A percentile compares a stretch with the other conserved stretches of the same genome.
These are phyloP conservation scores for Pachymerium ferrugineum DNA, from an alignment of 2,888 invertebrate species.

Conservation along the genomic window DNA sequence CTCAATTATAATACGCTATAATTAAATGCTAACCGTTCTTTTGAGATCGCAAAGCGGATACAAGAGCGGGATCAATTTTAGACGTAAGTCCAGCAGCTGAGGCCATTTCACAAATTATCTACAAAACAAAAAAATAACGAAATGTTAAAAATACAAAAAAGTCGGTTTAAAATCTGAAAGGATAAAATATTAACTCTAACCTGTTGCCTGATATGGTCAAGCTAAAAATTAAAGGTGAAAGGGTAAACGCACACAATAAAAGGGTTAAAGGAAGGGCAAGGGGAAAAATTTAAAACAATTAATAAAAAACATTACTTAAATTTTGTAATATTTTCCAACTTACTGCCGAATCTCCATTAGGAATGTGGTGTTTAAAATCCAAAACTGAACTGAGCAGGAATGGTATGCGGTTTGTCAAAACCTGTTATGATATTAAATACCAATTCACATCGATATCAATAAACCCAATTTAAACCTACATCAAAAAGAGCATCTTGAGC, in stretches of 20 bases:
- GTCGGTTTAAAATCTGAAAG: neutral
- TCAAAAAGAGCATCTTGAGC: constrained; percentile 91
- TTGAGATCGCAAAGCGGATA: constrained; percentile 80
- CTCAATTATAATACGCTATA: neutral
- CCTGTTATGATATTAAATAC: constrained; percentile 41
- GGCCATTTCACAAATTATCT: constrained; percentile 95
- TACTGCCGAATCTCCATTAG: constrained; percentile 72
- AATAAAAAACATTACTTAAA: neutral
- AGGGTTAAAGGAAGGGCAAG: neutral
- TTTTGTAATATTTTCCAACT: constrained; percentile 36
- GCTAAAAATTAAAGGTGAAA: neutral
- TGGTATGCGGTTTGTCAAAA: constrained; percentile 84
- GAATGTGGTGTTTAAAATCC: constrained; percentile 88
- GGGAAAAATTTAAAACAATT: neutral
- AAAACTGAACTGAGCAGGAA: constrained; percentile 90
- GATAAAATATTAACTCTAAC: neutral
- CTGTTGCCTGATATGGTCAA: constrained; percentile 36
- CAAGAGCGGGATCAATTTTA: constrained; percentile 91
- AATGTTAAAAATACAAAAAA: no score
- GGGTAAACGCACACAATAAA: neutral
- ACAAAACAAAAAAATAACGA: constrained; percentile 42
- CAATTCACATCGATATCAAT: neutral
- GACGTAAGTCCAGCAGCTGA: constrained; percentile 90
- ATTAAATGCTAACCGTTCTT: constrained; percentile 54
- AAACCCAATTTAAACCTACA: constrained; percentile 51